Base-by-base conservation (phyloP, 2,888 invertebrate species). In the Branchipolynoe longqiensis region DNA sequence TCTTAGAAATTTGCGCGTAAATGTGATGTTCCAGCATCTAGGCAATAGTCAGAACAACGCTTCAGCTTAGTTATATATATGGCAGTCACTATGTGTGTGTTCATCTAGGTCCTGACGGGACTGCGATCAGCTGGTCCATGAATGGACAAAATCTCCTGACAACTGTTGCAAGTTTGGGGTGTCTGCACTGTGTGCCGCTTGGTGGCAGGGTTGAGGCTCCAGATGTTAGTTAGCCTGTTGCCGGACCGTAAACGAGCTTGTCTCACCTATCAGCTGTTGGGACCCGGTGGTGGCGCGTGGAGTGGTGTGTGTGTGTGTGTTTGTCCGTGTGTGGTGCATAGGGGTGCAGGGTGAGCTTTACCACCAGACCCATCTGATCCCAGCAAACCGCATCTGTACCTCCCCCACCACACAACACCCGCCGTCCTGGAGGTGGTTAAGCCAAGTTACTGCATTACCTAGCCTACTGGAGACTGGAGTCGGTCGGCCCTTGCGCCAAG, bases 191-290 rank as follows among this genome's bases (percentile, higher is more conserved):
- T n/a, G n/a, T n/a, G n/a, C n/a, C n/a, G n/a, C n/a, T n/a, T n/a
- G n/a, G n/a, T n/a, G n/a, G n/a, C n/a, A n/a, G n/a, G n/a, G n/a
- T n/a, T n/a, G 48, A 18, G 18, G 48, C 48, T 48, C 69, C 69
- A 69, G 69, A 69, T 69, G 69, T 38, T n/a, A n/a, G n/a, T n/a
- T n/a, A n/a, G n/a, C n/a, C n/a, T n/a, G 18, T 12, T 4, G 36
- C 22, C 36, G 38, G 69, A 14, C 69, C 38, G 36, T 69, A 69
- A 69, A 69, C 69, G 18, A 69, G 69, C 36, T 36, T 69, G 69
- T 69, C 69, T 69, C 69, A 69, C 69, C 69, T 69, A 33, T 69
- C 69, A 69, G 38, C 69, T 36, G 69, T 58, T 8, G 33, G 25
- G 69, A 38, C 14, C 6, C 36, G 38, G 69, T 69, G 22, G 69